A percentile compares a stretch with the other conserved stretches of the same genome.
Conservation (phyloP, 1,140 invertebrate species). For the Drosophila watanabei region DNA sequence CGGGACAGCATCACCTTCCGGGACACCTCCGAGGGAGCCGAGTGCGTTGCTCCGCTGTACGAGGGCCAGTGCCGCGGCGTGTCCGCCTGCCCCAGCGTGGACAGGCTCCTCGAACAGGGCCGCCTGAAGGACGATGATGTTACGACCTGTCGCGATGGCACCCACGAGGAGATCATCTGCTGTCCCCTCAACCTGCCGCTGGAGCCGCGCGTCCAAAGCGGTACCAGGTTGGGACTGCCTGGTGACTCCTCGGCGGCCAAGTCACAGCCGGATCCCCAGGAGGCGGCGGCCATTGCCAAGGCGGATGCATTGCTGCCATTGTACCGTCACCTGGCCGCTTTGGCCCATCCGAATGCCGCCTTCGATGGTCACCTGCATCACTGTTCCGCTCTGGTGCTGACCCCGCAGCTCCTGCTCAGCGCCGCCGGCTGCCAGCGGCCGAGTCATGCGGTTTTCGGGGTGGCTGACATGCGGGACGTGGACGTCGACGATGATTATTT, state of each 20-base stretch:
- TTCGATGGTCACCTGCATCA: slow-evolving; percentile 65
- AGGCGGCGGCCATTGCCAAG: slow-evolving; percentile 11
- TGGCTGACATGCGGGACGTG: slow-evolving; percentile 59
- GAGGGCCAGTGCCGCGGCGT: slow-evolving; percentile 47
- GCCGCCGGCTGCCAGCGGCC: slow-evolving; percentile 57
- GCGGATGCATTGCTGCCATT: slow-evolving; percentile 38
- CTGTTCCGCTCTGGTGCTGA: slow-evolving; percentile 55
- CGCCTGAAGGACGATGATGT: slow-evolving; percentile 61
- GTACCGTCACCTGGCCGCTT: slow-evolving; percentile 54
- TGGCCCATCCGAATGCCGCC: slow-evolving; percentile 67
- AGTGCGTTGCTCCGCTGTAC: slow-evolving; percentile 59
- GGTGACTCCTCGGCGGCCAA: neutral
- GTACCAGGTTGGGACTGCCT: neutral
- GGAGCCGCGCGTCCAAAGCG: slow-evolving; percentile 39
- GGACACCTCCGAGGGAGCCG: neutral
- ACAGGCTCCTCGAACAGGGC: slow-evolving; percentile 36
- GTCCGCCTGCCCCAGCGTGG: slow-evolving; percentile 54
- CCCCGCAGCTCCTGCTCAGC: slow-evolving; percentile 51
- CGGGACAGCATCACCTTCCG: slow-evolving; percentile 10
- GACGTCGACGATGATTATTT: slow-evolving; percentile 66
- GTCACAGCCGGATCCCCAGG: slow-evolving; percentile 5
- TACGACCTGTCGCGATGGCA: slow-evolving; percentile 48
- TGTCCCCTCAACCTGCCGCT: slow-evolving; percentile 56
- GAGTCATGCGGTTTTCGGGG: slow-evolving; percentile 67
- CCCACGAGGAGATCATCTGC: slow-evolving; percentile 67